Evolutionary conservation across 2,888 invertebrate species (phyloP).

Genomic region (Danaus chrysippus): DNA sequence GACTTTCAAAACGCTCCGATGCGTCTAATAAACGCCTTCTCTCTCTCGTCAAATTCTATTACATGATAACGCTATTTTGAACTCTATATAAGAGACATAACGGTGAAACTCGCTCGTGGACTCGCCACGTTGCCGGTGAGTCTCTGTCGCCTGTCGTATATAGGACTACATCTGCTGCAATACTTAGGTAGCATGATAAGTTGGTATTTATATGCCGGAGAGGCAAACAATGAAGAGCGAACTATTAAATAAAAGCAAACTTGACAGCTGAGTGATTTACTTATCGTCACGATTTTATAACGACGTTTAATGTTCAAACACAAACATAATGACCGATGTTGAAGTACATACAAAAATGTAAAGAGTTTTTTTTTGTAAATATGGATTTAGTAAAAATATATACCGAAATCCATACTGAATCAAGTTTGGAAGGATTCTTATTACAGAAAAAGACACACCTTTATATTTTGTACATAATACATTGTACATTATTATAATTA

Average conservation of each 20-base stretch:
- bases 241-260: slow-evolving; percentile 51
- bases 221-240: slow-evolving; percentile 49
- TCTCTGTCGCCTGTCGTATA: slow-evolving; percentile 20
- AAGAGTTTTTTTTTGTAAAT: no score
- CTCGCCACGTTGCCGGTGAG: slow-evolving; percentile 12
- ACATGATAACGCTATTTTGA: slow-evolving; percentile 34
- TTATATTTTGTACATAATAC: no score
- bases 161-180: slow-evolving; percentile 44
- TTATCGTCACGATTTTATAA: slow-evolving; percentile 20
- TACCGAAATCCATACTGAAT: background rate
- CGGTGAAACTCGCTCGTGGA: slow-evolving; percentile 27
- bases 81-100: slow-evolving; percentile 30
- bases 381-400: background rate
- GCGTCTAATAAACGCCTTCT: slow-evolving; percentile 34
- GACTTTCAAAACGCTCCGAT: slow-evolving; percentile 37
- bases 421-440: background rate
- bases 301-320: slow-evolving; percentile 20
- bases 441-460: no score
- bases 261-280: slow-evolving; percentile 35
- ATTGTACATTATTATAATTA: no score
- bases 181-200: slow-evolving; percentile 46
- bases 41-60: slow-evolving; percentile 28
- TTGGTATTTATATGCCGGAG: slow-evolving; percentile 40
- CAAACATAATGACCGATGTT: slow-evolving; percentile 6
- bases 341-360: background rate